phyloP scores from a whole-genome alignment of 2,888 invertebrate genomes.

The Drosophila melanocephala region DNA sequence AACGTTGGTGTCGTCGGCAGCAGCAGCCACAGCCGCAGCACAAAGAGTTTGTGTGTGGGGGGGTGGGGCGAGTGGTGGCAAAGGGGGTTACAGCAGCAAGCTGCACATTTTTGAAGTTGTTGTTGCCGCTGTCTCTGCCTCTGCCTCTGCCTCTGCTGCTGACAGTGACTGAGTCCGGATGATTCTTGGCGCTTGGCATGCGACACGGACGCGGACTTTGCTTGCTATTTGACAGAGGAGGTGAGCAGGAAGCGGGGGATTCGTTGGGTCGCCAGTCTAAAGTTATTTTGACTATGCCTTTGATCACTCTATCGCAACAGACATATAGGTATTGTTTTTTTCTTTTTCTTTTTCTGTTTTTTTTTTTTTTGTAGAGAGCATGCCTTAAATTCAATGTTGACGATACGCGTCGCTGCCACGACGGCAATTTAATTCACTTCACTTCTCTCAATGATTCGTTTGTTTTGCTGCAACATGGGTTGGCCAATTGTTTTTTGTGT shows the following conservation, averaged over 20 bases:
- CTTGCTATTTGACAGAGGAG: conserved; percentile 6
- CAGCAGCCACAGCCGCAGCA: conserved; percentile 10
- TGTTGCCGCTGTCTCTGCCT: conserved; percentile 30
- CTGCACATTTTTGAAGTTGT: conserved; percentile 57
- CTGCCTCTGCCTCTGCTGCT: conserved; percentile 27
- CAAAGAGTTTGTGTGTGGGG: background rate
- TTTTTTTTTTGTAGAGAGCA: background rate
- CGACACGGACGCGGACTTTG: conserved; percentile 56
- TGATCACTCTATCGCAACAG: conserved; percentile 24
- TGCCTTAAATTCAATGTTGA: conserved; percentile 11
- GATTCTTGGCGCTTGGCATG: conserved; percentile 68
- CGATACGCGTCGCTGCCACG: conserved; percentile 26
- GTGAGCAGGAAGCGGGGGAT: background rate
- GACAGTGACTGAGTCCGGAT: conserved; percentile 24
- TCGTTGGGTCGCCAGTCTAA: conserved; percentile 17
- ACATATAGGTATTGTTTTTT: conserved; percentile 12
- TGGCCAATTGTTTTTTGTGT: conserved; percentile 28
- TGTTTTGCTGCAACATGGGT: conserved; percentile 6
- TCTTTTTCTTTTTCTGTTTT: background rate
- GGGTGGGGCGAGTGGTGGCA: conserved; percentile 2
- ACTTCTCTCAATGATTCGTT: conserved; percentile 29
- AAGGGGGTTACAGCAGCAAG: conserved; percentile 25
- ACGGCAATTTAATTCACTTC: conserved; percentile 23
- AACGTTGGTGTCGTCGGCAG: conserved; percentile 42
- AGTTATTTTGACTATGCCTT: conserved; percentile 43